Evolutionary conservation across 2,797 vertebrate species (phyloP).

Genomic region (Protosalanx chinensis): DNA sequence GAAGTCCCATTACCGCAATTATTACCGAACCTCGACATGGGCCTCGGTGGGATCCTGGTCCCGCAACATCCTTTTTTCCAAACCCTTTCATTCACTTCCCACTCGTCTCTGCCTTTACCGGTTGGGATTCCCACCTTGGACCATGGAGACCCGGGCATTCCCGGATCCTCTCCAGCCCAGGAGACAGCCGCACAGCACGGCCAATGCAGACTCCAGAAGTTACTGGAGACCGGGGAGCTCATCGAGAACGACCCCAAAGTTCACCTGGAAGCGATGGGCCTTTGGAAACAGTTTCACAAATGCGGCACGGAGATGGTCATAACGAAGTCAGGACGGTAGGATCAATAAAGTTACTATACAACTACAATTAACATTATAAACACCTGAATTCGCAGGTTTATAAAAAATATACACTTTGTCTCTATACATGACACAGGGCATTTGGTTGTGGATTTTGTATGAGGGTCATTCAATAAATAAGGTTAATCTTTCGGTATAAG

Average conservation of each 20-base stretch:
- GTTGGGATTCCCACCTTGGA: slow-evolving; percentile 80
- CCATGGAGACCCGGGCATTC: slow-evolving; percentile 65
- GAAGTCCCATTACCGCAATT: slow-evolving; percentile 80
- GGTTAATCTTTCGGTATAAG: too few species aligned
- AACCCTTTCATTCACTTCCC: slow-evolving; percentile 73
- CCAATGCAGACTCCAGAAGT: slow-evolving; percentile 72
- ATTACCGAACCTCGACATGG: slow-evolving; percentile 78
- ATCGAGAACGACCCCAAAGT: slow-evolving; percentile 87
- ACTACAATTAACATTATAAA: background rate
- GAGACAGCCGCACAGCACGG: slow-evolving; percentile 58
- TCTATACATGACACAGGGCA: background rate
- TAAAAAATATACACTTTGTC: background rate
- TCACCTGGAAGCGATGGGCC: slow-evolving; percentile 85
- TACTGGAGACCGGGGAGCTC: slow-evolving; percentile 72
- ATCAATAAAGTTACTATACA: slow-evolving; percentile 36
- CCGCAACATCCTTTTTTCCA: slow-evolving; percentile 80
- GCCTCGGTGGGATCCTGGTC: slow-evolving; percentile 75
- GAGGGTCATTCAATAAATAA: too few species aligned
- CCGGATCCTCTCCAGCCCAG: slow-evolving; percentile 70
- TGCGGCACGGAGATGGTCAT: slow-evolving; percentile 95
- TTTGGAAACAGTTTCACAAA: slow-evolving; percentile 93
- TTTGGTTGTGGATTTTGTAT: too few species aligned
- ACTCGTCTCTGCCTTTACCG: slow-evolving; percentile 71
- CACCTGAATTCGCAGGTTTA: background rate
- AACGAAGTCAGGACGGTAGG: slow-evolving; percentile 91